These are phyloP conservation scores for Carcina quercana DNA, from an alignment of 2,888 invertebrate genomes.

Conservation along the genomic window DNA sequence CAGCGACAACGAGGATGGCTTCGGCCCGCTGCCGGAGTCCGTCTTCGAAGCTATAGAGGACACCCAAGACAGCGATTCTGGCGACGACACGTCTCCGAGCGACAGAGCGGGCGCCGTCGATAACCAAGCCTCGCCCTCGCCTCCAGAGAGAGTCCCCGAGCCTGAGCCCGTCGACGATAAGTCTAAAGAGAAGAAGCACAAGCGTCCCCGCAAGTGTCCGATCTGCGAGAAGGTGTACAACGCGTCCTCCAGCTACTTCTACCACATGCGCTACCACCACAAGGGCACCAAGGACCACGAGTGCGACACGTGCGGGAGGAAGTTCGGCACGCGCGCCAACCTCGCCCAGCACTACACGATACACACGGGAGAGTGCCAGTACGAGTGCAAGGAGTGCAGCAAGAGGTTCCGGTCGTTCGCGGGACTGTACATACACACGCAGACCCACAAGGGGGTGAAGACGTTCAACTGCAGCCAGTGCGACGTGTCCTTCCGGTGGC, in stretches of 20 bases:
- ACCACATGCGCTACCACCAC: constrained; percentile 70
- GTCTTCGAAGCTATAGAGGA: constrained; percentile 49
- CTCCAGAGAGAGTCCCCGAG: not conserved
- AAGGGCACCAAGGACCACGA: constrained; percentile 50
- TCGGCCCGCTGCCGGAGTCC: constrained; percentile 39
- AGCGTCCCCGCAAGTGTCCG: constrained; percentile 51
- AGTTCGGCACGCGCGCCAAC: constrained; percentile 56
- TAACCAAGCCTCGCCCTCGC: constrained; percentile 1
- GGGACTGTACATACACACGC: constrained; percentile 63
- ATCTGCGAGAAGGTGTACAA: constrained; percentile 60
- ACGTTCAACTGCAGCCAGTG: constrained; percentile 36
- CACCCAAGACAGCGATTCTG: constrained; percentile 29
- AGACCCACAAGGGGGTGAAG: constrained; percentile 42
- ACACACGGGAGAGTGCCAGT: constrained; percentile 54
- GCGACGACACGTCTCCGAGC: not conserved
- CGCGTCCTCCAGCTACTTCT: constrained; percentile 64
- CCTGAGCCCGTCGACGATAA: not conserved
- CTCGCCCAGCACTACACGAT: constrained; percentile 56
- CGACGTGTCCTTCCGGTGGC: constrained; percentile 57
- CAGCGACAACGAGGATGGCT: constrained; percentile 35
- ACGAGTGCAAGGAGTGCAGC: constrained; percentile 57
- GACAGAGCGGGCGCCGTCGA: not conserved
- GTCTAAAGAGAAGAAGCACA: constrained; percentile 11
- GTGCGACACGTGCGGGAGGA: constrained; percentile 62
- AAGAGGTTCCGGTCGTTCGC: constrained; percentile 65